Conservation (phyloP, 2,888 invertebrate genomes). For the Epiblema foenella region DNA sequence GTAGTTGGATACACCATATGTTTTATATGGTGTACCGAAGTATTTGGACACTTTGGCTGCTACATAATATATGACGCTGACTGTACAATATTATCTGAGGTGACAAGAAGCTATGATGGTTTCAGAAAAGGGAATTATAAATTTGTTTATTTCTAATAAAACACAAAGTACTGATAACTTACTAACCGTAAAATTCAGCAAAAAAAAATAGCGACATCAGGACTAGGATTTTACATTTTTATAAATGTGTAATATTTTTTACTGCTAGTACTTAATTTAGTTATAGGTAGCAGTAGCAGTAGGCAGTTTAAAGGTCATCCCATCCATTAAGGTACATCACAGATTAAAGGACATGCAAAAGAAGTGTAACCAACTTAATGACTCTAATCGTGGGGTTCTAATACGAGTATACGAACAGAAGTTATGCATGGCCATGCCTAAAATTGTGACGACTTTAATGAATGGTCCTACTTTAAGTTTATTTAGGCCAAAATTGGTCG, state of each 20-base stretch:
- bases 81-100: neutral
- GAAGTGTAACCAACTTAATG: conserved; percentile 16
- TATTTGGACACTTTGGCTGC: no score
- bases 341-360: conserved; percentile 5
- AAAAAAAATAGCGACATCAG: neutral
- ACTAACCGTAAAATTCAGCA: neutral
- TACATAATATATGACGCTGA: no score
- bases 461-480: conserved; percentile 28
- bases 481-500: conserved; percentile 54
- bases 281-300: conserved; percentile 60
- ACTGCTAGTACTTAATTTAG: conserved; percentile 14
- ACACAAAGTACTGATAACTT: neutral
- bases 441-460: conserved; percentile 1
- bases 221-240: conserved; percentile 1
- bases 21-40: no score
- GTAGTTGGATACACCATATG: no score
- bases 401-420: neutral
- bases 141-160: neutral
- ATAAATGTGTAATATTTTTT: conserved; percentile 1
- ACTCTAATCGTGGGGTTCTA: conserved; percentile 11
- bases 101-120: neutral
- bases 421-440: neutral
- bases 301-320: conserved; percentile 27
- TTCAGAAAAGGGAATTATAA: neutral
- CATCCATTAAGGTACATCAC: conserved; percentile 7